A percentile compares a stretch with the other conserved stretches of the same genome.
These are phyloP conservation scores for Plodia interpunctella DNA, from an alignment of 1,140 invertebrate species.

Conservation along the genomic window DNA sequence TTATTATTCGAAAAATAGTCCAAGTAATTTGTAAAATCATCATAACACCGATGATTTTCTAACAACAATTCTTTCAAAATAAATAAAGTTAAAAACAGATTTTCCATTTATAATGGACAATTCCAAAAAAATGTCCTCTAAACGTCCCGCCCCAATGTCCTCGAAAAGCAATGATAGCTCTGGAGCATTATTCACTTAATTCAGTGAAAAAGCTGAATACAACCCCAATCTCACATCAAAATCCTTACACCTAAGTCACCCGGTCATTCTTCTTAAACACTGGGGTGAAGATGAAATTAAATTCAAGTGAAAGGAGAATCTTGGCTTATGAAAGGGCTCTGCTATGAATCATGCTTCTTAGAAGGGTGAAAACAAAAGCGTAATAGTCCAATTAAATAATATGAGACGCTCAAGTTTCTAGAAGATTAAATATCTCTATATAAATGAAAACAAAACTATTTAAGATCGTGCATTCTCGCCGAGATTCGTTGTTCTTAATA, in stretches of 20 bases:
- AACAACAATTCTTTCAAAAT: too few relatives aligned
- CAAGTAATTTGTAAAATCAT: too few relatives aligned
- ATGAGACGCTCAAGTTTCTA: constrained; percentile 33
- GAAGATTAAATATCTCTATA: constrained; percentile 15
- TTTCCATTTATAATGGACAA: neutral
- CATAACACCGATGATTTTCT: too few relatives aligned
- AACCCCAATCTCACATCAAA: constrained; percentile 35
- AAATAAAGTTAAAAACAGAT: too few relatives aligned
- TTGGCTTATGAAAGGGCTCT: constrained; percentile 56
- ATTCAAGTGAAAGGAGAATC: constrained; percentile 70
- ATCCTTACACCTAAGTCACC: constrained; percentile 57
- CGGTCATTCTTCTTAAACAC: constrained; percentile 72
- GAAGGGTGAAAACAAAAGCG: constrained; percentile 65
- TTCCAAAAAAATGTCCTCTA: neutral
- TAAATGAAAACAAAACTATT: constrained; percentile 2
- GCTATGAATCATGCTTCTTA: constrained; percentile 67
- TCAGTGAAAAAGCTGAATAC: constrained; percentile 26
- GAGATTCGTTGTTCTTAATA: neutral
- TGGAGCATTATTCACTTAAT: constrained; percentile 10
- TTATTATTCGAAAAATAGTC: too few relatives aligned
- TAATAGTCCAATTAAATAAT: constrained; percentile 72
- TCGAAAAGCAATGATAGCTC: neutral
- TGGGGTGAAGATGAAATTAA: constrained; percentile 75
- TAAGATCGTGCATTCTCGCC: neutral
- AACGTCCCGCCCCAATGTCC: neutral